Evolutionary conservation across 2,888 invertebrate genomes (phyloP).

Genomic region (Chirona hameri): DNA sequence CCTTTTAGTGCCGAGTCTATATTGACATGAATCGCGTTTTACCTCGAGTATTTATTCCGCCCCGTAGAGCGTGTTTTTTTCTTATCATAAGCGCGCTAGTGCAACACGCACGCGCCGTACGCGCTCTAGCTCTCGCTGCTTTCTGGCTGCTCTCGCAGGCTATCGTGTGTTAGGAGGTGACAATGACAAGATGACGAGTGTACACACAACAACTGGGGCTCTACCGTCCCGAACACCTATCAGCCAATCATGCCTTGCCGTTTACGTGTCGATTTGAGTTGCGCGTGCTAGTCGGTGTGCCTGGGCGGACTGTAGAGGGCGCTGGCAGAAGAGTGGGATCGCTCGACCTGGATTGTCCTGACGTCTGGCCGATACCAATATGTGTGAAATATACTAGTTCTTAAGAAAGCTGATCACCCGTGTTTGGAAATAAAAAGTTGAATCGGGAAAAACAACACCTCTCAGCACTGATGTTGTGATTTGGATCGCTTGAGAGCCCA

Average conservation of each 20-base stretch:
- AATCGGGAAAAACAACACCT: too few species aligned
- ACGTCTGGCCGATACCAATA: not conserved
- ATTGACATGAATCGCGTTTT: not conserved
- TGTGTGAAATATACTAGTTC: conserved; percentile 24
- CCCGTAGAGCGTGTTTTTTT: not conserved
- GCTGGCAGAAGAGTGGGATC: not conserved
- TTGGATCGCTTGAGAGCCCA: too few species aligned
- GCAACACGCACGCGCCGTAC: not conserved
- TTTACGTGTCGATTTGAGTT: not conserved
- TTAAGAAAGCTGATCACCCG: not conserved
- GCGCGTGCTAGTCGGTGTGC: not conserved
- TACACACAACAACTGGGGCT: too few species aligned
- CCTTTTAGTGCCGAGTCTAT: not conserved
- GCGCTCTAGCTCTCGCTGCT: not conserved
- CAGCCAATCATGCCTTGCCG: not conserved
- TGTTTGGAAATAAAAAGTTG: too few species aligned
- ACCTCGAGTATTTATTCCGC: conserved; percentile 4
- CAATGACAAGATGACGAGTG: not conserved
- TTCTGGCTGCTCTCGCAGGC: not conserved
- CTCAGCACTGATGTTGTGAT: too few species aligned
- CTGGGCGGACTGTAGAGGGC: not conserved
- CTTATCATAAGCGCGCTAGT: not conserved
- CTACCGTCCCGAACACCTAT: not conserved
- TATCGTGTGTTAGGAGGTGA: not conserved
- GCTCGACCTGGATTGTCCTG: not conserved